phyloP scores from a whole-genome alignment of 2,113 vertebrate genomes.

The Merops nubicus region DNA sequence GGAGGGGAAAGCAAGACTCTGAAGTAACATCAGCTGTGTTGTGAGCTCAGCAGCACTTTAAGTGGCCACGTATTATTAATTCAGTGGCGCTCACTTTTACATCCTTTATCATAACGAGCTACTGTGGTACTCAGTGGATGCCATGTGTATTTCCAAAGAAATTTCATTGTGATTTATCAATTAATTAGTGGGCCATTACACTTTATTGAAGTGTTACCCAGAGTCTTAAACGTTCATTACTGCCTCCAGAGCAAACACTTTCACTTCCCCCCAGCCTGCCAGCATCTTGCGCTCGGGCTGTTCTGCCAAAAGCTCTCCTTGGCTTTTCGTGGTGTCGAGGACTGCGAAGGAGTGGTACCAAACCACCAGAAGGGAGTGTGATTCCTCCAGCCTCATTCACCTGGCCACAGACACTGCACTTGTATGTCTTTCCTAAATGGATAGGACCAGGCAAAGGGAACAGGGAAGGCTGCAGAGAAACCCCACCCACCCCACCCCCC shows the following conservation, averaged over 20 bases:
- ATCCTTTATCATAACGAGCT: not conserved
- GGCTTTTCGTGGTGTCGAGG: not conserved
- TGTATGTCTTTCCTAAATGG: not conserved
- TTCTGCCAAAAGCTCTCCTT: not conserved
- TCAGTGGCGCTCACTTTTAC: not conserved
- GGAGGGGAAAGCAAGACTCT: not conserved
- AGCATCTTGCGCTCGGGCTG: not conserved
- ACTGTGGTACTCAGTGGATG: not conserved
- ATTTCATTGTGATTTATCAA: not conserved
- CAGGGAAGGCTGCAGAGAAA: not conserved
- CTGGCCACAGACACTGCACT: not conserved
- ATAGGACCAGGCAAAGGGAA: not conserved
- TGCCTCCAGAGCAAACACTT: not conserved
- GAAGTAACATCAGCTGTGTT: not conserved
- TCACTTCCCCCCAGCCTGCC: not conserved
- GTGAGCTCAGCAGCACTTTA: not conserved
- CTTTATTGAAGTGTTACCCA: not conserved
- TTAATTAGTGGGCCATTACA: not conserved
- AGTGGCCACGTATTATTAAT: not conserved
- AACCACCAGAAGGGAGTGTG: not conserved
- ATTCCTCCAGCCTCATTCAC: not conserved
- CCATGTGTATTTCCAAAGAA: not conserved
- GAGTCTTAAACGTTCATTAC: not conserved
- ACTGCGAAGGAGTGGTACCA: not conserved
- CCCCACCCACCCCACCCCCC: accelerated